These are phyloP conservation scores for Sesamia inferens DNA, from an alignment of 2,888 invertebrate genomes.

Conservation along the genomic window DNA sequence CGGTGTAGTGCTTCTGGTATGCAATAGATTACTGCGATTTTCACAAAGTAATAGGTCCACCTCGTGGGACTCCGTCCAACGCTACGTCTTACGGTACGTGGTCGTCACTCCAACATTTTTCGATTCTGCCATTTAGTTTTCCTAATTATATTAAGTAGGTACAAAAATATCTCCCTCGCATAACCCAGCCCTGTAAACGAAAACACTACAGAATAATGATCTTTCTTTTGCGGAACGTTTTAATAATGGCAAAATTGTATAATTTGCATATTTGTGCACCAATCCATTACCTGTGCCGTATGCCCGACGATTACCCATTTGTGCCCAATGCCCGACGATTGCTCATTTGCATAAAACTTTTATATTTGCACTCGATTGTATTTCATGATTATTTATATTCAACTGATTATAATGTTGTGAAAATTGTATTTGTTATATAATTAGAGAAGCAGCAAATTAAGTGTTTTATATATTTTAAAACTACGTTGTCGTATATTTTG, in stretches of 20 bases:
- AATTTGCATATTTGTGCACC: conserved; percentile 82
- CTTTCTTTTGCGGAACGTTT: conserved; percentile 79
- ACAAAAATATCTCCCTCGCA: background rate
- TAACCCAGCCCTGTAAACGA: conserved; percentile 70
- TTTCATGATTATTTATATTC: conserved; percentile 17
- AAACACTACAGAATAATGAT: conserved; percentile 72
- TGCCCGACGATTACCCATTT: conserved; percentile 62
- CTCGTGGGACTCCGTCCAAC: too few relatives aligned
- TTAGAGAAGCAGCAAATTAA: background rate
- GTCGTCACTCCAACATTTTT: too few relatives aligned
- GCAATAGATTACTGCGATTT: too few relatives aligned
- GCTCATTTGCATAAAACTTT: conserved; percentile 50
- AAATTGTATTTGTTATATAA: background rate
- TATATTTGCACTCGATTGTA: conserved; percentile 27
- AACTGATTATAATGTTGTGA: background rate
- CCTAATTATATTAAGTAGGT: background rate
- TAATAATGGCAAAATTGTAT: conserved; percentile 80
- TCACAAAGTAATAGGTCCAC: too few relatives aligned
- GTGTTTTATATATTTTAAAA: background rate
- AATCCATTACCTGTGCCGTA: conserved; percentile 76
- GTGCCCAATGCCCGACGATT: conserved; percentile 51
- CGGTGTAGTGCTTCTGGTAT: too few relatives aligned
- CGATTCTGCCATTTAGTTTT: background rate
- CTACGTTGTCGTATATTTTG: conserved; percentile 8
- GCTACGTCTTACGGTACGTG: too few relatives aligned